Base-by-base conservation (phyloP, 23 tunicate genomes). In the Diplosoma virens region DNA sequence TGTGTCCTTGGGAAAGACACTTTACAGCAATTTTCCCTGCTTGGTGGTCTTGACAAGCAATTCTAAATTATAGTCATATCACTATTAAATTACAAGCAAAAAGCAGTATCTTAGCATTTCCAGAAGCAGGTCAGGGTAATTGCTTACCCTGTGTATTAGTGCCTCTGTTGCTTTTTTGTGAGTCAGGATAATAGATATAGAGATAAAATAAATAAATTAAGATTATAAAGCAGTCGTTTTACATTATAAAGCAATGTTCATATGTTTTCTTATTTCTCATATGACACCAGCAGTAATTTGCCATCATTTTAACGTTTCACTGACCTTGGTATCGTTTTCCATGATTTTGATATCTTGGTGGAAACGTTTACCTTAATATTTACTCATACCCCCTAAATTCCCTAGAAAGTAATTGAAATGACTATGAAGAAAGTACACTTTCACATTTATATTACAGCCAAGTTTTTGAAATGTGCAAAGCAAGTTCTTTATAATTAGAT, bases 301-400 rank as follows among this genome's bases (percentile, higher is more conserved):
- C 65, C 65, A 58, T n/a, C 16, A 9, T 58, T 6, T 23, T 58
- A n/a, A 58, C 65, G 26, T 58, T 58, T 5, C 65, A 58, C 65
- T 5, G 65, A 58, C 65, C 65, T 58, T 58, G 65, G 26, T 58
- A 58, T 58, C 65, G 24, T 58, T 58, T 58, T 58, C 65, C 65
- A 58, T 58, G 65, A n/a, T 58, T 58, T 58, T 58, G 65, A 58
- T 58, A 58, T 58, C 65, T 58, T 58, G 65, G 65, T 58, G 65
- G 65, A 58, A 58, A 58, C 65, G 65, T 58, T 58, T 22, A 58
- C 16, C 65, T 9, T 58, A 7, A 6, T 58, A 17, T 58, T 58
- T 22, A 58, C 65, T 58, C 25, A 23, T n/a, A 58, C 21, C 7
- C n/a, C 65, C 65, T 58, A 58, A 58, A 58, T 58, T 58, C n/a